Evolutionary conservation across 2,797 vertebrate species (phyloP).

Genomic region (Neosalanx taihuensis): DNA sequence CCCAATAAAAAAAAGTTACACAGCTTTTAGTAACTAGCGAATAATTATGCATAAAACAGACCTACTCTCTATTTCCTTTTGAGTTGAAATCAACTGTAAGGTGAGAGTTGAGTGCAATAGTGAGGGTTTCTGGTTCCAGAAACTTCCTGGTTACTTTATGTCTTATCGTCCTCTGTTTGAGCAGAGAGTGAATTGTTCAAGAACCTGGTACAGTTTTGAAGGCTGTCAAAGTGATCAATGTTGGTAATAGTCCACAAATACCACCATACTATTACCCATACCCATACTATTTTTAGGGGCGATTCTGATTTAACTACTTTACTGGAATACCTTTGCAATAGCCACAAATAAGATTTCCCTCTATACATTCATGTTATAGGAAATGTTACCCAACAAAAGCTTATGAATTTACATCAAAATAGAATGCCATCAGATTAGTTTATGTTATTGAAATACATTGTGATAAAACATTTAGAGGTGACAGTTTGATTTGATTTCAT

Average conservation of each 20-base stretch:
- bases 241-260: too few relatives aligned
- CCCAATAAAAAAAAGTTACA: constrained; percentile 5
- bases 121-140: not conserved
- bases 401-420: not conserved
- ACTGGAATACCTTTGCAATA: not conserved
- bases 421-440: too few relatives aligned
- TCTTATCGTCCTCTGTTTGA: not conserved
- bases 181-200: constrained; percentile 40
- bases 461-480: too few relatives aligned
- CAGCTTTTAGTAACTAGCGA: constrained; percentile 24
- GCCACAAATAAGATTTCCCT: too few relatives aligned
- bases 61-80: not conserved
- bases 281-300: too few relatives aligned
- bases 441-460: too few relatives aligned
- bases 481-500: not conserved
- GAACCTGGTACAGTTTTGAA: constrained; percentile 20
- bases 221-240: too few relatives aligned
- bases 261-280: too few relatives aligned
- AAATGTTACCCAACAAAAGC: too few relatives aligned
- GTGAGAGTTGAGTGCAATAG: constrained; percentile 7
- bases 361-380: too few relatives aligned
- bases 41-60: not conserved
- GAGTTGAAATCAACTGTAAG: not conserved
- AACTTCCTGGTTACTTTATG: not conserved
- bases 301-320: not conserved